Evolutionary conservation across 2,888 invertebrate species (phyloP), one percentile per base, ranked within the genome.

Genomic region (Thera obeliscata): DNA sequence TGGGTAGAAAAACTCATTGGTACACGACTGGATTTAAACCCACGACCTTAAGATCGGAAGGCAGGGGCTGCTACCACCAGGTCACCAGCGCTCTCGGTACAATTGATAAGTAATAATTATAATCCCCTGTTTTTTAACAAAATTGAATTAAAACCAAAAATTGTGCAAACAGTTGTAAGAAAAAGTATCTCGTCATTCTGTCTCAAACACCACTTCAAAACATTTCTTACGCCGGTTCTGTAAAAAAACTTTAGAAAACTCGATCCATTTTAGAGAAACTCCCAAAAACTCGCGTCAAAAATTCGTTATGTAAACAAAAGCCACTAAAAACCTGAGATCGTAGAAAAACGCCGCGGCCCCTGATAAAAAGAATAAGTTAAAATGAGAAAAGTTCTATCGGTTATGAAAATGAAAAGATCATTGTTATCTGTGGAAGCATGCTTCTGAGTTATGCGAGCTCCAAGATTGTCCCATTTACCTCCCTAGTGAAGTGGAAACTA

Each of bases 361-460:
- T 75, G 83, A 83, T 83, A 88, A 88, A 88, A 86, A 85, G 84
- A 83, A 86, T 86, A 89, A 90, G 87, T 90, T 90, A 82, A 86
- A 91, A 91, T 89, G 90, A 88, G 89, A 91, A 91, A 92, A 92
- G 87, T 91, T 92, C 86, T 83, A 84, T 89, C 88, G 87, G 87
- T 89, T 89, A 89, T 89, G 88, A 88, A 66, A 91, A 91, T 87
- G 87, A 86, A 88, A 87, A 88, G 86, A 88, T 90, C 87, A 84
- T 81, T 81, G 85, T 86, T 91, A 90, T 89, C 90, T 88, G 74
- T 72, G 74, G 75, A 46, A 69, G 84, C 85, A 87, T 86, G 87
- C 87, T 87, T 85, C 88, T 86, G 87, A 90, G 83, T 90, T 86
- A 90, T 84, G 81, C 76, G 68, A 78, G 76, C 78, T 80, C 74